These are phyloP conservation scores for Listrodromus nycthemerus DNA, from an alignment of 2,888 invertebrate species.

Conservation along the genomic window DNA sequence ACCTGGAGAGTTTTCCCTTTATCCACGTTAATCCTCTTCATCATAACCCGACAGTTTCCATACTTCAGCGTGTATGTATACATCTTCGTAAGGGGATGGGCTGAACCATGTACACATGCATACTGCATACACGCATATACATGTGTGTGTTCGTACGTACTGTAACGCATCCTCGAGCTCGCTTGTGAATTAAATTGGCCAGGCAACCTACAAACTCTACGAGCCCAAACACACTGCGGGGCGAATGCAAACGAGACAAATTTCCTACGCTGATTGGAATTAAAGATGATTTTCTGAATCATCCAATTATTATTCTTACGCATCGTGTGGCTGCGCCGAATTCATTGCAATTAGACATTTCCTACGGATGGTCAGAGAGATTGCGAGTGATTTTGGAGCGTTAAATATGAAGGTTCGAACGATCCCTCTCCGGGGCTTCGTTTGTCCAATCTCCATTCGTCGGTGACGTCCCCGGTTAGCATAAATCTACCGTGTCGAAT, in stretches of 20 bases:
- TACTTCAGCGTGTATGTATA: constrained; percentile 3
- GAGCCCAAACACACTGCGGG: neutral
- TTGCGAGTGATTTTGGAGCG: no score
- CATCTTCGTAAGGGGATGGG: neutral
- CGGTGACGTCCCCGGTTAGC: neutral
- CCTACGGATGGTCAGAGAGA: neutral
- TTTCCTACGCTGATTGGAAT: constrained; percentile 24
- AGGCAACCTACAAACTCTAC: constrained; percentile 4
- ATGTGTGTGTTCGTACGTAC: neutral
- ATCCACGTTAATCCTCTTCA: constrained; percentile 13
- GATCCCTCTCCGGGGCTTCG: neutral
- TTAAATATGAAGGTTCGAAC: neutral
- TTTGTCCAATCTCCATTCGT: neutral
- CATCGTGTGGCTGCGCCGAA: neutral
- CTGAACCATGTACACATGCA: neutral
- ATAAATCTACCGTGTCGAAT: neutral
- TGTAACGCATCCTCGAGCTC: constrained; percentile 8
- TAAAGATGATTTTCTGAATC: constrained; percentile 24
- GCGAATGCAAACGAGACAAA: constrained; percentile 39
- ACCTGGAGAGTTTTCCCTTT: constrained; percentile 4
- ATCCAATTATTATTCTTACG: constrained; percentile 9
- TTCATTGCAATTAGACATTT: neutral
- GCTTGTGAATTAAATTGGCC: constrained; percentile 31
- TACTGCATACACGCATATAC: neutral
- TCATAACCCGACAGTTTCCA: constrained; percentile 12